A percentile compares a stretch with the other conserved stretches of the same genome.
Evolutionary conservation across 2,888 invertebrate species (phyloP).

Genomic region (Eustalomyia histrio): DNA sequence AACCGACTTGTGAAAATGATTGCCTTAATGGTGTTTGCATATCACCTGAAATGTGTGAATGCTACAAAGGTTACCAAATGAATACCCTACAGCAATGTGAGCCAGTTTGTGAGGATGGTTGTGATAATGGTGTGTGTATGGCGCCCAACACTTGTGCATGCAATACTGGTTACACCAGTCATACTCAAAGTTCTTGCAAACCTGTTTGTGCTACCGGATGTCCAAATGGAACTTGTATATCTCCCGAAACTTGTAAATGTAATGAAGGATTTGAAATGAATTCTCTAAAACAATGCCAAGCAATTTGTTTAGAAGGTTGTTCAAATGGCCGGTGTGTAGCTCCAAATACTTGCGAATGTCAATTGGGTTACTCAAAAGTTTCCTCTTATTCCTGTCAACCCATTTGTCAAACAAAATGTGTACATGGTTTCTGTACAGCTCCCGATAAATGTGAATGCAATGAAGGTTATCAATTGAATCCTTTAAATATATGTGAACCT

Average conservation of each 20-base stretch:
- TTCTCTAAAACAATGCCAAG: conserved; percentile 2
- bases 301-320: conserved; percentile 72
- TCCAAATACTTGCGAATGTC: conserved; percentile 71
- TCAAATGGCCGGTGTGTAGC: conserved; percentile 73
- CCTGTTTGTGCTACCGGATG: conserved; percentile 63
- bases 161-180: too few species aligned
- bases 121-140: conserved; percentile 69
- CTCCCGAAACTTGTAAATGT: conserved; percentile 71
- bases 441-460: conserved; percentile 73
- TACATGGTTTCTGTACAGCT: conserved; percentile 72
- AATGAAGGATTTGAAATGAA: too few species aligned
- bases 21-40: conserved; percentile 73
- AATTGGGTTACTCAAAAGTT: conserved; percentile 8
- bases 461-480: conserved; percentile 67
- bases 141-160: too few species aligned
- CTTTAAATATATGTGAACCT: conserved; percentile 48
- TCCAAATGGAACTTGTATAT: conserved; percentile 69
- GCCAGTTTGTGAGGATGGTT: conserved; percentile 60
- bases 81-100: conserved; percentile 37
- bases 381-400: conserved; percentile 51
- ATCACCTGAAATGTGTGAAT: conserved; percentile 70
- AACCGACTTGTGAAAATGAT: conserved; percentile 65
- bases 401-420: conserved; percentile 64
- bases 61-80: conserved; percentile 73
- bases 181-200: conserved; percentile 41